phyloP scores from a whole-genome alignment of 2,113 vertebrate species.

The Tyrannus savana region DNA sequence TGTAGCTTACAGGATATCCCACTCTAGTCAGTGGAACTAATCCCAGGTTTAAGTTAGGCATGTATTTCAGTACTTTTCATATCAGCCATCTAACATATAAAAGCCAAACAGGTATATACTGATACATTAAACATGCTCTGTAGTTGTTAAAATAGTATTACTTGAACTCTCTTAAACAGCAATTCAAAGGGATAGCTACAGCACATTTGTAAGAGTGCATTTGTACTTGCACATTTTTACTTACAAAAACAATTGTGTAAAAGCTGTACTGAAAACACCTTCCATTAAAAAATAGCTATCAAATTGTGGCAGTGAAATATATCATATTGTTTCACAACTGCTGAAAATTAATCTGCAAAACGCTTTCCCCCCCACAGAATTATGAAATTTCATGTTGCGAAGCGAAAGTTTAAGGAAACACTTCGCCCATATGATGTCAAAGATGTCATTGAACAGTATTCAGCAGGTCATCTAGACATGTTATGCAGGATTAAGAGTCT shows the following conservation, averaged over 20 bases:
- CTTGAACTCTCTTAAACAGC: neutral
- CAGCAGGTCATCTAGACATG: constrained; percentile 96
- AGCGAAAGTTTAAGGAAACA: constrained; percentile 97
- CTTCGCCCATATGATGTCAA: constrained; percentile 96
- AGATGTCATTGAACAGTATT: constrained; percentile 98
- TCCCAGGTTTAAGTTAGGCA: neutral
- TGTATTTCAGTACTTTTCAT: neutral
- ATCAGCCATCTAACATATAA: neutral
- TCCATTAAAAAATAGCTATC: neutral
- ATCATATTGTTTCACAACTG: neutral
- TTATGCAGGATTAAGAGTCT: constrained; percentile 96
- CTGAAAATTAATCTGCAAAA: neutral
- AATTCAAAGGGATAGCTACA: neutral
- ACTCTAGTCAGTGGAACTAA: neutral
- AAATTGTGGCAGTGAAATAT: neutral
- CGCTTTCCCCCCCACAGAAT: constrained; percentile 77
- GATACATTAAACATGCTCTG: neutral
- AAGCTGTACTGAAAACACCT: neutral
- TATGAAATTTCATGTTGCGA: constrained; percentile 98
- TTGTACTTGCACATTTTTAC: neutral
- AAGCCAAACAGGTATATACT: neutral
- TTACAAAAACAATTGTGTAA: neutral
- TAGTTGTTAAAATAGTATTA: neutral
- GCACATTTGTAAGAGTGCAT: fast-evolving
- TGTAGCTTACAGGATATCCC: neutral